These are phyloP conservation scores for Centruroides vittatus DNA, from an alignment of 1,140 invertebrate genomes.

Conservation along the genomic window DNA sequence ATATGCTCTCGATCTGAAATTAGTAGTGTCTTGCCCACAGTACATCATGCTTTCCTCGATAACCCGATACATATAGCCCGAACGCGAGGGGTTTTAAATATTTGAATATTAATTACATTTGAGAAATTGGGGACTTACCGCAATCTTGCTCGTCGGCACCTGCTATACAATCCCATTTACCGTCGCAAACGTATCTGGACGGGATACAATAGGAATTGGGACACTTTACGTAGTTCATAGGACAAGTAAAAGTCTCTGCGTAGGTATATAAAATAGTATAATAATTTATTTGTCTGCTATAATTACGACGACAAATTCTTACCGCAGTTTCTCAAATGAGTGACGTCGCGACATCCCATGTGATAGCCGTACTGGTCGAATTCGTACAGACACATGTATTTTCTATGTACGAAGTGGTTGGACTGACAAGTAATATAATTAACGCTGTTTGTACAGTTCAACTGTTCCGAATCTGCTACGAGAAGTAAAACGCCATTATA, in stretches of 20 bases:
- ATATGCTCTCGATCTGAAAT: too few relatives aligned
- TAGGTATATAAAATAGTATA: neutral
- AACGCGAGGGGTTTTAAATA: too few relatives aligned
- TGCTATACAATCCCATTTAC: slow-evolving; percentile 25
- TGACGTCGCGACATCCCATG: slow-evolving; percentile 27
- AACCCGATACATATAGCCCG: too few relatives aligned
- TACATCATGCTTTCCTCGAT: too few relatives aligned
- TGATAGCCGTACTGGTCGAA: slow-evolving; percentile 22
- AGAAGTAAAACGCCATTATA: too few relatives aligned
- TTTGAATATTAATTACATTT: too few relatives aligned
- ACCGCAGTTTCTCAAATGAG: slow-evolving; percentile 29
- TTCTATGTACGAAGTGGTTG: slow-evolving; percentile 16
- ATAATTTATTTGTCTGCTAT: too few relatives aligned
- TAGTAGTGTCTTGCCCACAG: too few relatives aligned
- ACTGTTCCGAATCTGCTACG: neutral
- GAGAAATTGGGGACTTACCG: slow-evolving; percentile 4
- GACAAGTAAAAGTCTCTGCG: slow-evolving; percentile 15
- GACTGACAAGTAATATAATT: slow-evolving; percentile 17
- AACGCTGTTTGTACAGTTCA: slow-evolving; percentile 6
- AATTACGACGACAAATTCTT: slow-evolving; percentile 3
- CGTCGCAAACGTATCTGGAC: slow-evolving; percentile 24
- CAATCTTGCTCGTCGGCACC: slow-evolving; percentile 24
- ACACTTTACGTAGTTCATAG: slow-evolving; percentile 27
- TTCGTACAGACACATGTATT: slow-evolving; percentile 19
- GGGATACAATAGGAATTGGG: slow-evolving; percentile 29